Conservation (phyloP, 2,113 vertebrate species). For the Bungarus multicinctus region DNA sequence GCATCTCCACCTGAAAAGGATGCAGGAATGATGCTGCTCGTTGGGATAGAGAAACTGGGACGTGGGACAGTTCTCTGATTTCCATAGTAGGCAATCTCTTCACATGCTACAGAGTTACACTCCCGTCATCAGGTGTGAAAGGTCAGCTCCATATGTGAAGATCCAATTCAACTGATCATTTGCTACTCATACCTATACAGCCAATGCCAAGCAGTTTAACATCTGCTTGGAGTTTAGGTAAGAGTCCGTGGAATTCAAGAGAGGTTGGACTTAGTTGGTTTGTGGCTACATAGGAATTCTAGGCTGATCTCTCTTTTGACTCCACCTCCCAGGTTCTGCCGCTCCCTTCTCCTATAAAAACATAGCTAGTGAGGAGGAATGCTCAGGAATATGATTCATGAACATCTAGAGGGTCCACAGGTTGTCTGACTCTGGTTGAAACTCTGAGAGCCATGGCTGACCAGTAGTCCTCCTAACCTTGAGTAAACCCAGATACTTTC, state of each 20-base stretch:
- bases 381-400: neutral
- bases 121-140: neutral
- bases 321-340: no score
- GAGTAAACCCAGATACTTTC: neutral
- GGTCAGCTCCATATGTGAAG: no score
- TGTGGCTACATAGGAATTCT: no score
- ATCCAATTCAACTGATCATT: no score
- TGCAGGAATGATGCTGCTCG: neutral
- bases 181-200: no score
- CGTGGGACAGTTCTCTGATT: neutral
- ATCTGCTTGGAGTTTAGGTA: no score
- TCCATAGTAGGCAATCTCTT: neutral
- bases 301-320: no score
- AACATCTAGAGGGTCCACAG: neutral
- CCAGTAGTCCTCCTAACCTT: neutral
- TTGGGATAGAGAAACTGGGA: neutral
- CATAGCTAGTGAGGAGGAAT: neutral
- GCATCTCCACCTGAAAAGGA: neutral
- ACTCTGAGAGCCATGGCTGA: neutral
- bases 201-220: no score
- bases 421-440: neutral
- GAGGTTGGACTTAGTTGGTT: no score
- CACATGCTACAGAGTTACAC: neutral
- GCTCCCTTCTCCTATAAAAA: neutral
- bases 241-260: no score